Base-by-base conservation (phyloP, 2,113 vertebrate genomes). In the Brachypodius melanocephalos region DNA sequence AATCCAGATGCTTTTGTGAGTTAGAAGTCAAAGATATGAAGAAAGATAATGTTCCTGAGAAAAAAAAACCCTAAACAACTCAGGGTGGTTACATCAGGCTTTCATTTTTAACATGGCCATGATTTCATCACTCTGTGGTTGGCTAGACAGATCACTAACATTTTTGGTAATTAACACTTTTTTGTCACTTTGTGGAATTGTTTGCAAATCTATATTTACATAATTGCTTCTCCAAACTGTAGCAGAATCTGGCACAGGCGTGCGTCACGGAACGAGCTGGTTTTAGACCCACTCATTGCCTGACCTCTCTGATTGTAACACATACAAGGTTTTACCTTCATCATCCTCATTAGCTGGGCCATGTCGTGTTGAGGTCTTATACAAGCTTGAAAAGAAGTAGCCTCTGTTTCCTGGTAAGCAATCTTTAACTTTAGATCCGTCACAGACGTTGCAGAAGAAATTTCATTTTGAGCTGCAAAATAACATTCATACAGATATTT, bases 121-220 rank as follows among this genome's bases (percentile, higher is more conserved):
- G 67, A 89, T 94, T 96, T 95, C 94, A 89, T 95, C 94, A 90
- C 75, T 76, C 46, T 83, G 87, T 43, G 94, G 94, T 74, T 96
- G 66, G 42, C 93, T 66, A 91, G 75, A 89, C 38, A 85, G 78
- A 85, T 91, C 34, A 4, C 74, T 89, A 89, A 61, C 69, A 29
- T 91, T 95, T 93, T 87, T 75, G 40, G 74, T 89, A 92, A 96
- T 95, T 95, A 97, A 86, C 89, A 93, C 73, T 85, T 92, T 93
- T 95, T 89, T 94, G 73, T 95, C 94, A 95, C 93, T 95, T 95
- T 15, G 57, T 92, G 80, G 80, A 95, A 93, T 72, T 94, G 91
- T 94, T 95, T 89, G 74, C 77, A 95, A 92, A 91, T 94, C 96
- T 95, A 94, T 96, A 95, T 95, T 96, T 97, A 96, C 73, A 79